phyloP scores from a whole-genome alignment of 2,888 invertebrate genomes.

The Tridacna gigas region DNA sequence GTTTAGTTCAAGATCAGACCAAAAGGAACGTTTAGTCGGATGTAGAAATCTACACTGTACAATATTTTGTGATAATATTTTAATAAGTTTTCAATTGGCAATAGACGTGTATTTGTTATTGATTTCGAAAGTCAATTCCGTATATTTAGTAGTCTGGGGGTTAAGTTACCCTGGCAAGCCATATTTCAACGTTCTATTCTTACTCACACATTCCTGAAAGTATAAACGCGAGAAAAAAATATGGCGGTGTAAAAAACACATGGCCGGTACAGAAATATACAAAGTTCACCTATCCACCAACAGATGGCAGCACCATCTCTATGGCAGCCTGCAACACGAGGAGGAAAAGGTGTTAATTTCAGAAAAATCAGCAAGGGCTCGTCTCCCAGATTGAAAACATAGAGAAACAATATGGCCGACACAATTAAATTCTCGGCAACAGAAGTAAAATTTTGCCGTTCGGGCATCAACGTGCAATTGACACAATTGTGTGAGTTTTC shows the following conservation, averaged over 20 bases:
- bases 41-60: no score
- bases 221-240: constrained; percentile 26
- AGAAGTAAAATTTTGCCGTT: constrained; percentile 14
- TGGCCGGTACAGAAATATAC: constrained; percentile 61
- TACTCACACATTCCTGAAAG: constrained; percentile 44
- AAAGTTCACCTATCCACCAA: constrained; percentile 50
- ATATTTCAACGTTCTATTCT: constrained; percentile 68
- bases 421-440: constrained; percentile 61
- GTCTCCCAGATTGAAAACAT: constrained; percentile 50
- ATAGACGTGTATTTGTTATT: no score
- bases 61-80: no score
- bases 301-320: constrained; percentile 47
- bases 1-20: no score
- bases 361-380: constrained; percentile 31
- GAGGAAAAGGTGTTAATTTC: constrained; percentile 61
- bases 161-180: constrained; percentile 52
- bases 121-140: no score
- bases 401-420: constrained; percentile 50
- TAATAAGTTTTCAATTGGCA: no score
- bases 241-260: constrained; percentile 55
- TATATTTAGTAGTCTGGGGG: no score
- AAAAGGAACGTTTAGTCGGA: no score
- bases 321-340: background rate
- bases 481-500: constrained; percentile 28
- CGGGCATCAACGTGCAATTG: constrained; percentile 22